Evolutionary conservation across 2,113 vertebrate species (phyloP).

Genomic region (Emydocephalus ijimae): DNA sequence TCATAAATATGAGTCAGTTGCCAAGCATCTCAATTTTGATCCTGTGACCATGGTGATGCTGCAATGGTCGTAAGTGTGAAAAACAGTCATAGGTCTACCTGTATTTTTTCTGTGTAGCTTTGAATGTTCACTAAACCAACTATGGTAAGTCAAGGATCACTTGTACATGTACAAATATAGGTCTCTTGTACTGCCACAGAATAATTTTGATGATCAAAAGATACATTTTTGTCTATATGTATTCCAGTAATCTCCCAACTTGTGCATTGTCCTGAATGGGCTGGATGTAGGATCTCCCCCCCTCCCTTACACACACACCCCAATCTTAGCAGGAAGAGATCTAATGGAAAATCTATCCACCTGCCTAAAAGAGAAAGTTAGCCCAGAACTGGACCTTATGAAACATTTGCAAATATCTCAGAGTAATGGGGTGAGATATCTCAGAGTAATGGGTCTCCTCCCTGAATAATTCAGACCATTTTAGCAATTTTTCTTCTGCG

Average conservation of each 20-base stretch:
- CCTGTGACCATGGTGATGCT: neutral
- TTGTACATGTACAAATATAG: neutral
- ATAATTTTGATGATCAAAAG: neutral
- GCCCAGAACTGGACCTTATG: neutral
- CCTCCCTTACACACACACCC: no score
- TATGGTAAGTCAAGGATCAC: neutral
- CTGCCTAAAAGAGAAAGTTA: neutral
- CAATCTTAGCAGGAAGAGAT: neutral
- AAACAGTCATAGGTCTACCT: neutral
- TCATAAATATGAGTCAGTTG: neutral
- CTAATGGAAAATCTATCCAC: neutral
- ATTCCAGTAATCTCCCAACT: neutral
- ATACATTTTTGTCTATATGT: neutral
- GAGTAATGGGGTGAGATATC: neutral
- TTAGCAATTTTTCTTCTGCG: neutral
- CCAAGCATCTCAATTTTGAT: neutral
- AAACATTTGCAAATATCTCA: neutral
- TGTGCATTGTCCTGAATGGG: neutral
- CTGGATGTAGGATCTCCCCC: neutral
- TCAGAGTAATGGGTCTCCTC: neutral
- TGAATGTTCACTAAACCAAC: neutral
- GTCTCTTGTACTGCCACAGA: neutral
- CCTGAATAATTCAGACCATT: neutral
- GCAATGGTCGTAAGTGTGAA: neutral
- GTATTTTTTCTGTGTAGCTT: neutral